Percentiles rank a stretch among this genome's conserved stretches.
Evolutionary conservation across 1,140 invertebrate genomes (phyloP).

Genomic region (Aphidius ervi): DNA sequence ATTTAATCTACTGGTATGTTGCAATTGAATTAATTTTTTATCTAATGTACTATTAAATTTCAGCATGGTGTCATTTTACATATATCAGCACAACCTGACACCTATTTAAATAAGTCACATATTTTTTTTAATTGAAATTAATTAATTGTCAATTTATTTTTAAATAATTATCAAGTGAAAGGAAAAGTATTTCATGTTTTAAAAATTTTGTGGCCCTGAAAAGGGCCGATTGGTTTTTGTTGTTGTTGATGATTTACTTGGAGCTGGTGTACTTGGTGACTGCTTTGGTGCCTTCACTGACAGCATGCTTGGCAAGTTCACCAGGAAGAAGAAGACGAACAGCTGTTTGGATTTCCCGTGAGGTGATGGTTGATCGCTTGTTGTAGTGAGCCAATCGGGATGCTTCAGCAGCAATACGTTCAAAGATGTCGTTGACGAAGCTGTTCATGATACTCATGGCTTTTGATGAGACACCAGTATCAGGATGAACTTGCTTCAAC

Average conservation of each 20-base stretch:
- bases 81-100: too few relatives aligned
- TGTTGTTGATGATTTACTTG: neutral
- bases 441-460: conserved; percentile 6
- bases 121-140: too few relatives aligned
- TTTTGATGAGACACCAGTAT: neutral
- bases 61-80: too few relatives aligned
- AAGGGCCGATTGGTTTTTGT: too few relatives aligned
- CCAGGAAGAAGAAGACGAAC: conserved; percentile 6
- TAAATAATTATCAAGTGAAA: too few relatives aligned
- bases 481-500: conserved; percentile 5
- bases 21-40: too few relatives aligned
- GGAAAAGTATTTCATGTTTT: too few relatives aligned
- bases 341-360: conserved; percentile 3
- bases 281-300: conserved; percentile 1
- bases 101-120: too few relatives aligned
- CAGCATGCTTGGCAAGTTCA: neutral
- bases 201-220: too few relatives aligned
- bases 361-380: neutral
- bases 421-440: conserved; percentile 5
- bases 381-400: conserved; percentile 5
- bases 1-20: too few relatives aligned
- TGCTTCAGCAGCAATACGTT: conserved; percentile 1
- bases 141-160: too few relatives aligned
- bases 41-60: too few relatives aligned
- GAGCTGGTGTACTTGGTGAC: conserved; percentile 2